Base-by-base conservation (phyloP, 2,888 invertebrate species). In the Strigamia maritima region DNA sequence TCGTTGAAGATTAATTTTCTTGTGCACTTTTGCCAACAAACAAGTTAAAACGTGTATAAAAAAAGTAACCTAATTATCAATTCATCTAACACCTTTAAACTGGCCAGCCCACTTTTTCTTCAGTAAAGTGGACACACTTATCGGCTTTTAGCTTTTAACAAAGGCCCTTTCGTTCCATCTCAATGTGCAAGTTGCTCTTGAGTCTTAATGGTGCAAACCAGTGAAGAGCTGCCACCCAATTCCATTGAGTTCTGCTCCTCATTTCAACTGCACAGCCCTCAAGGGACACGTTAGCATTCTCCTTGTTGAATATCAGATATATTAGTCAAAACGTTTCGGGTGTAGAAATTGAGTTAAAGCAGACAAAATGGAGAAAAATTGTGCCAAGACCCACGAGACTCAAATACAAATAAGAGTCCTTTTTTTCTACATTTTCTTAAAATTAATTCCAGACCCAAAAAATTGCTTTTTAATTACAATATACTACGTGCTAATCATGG, bases 91-190 rank as follows among this genome's bases (percentile, higher is more conserved):
- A 54, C 54, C 54, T 54, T 54, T 54, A 54, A 54, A 54, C 54
- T 54, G 19, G n/a, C 54, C 54, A 2, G 54, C 54, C n/a, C 19
- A 54, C 54, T 54, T 54, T 54, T 54, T 54, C 54, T 19, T n/a
- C 19, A n/a, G 19, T 54, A 19, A 54, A 54, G 54, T 54, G 54
- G 54, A 54, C 54, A 54, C 54, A 54, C 54, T 54, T 54, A 54
- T 54, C 54, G 54, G 54, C 54, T 54, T 54, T 54, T 54, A 54
- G 54, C 54, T 54, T 54, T 54, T 54, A 54, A 54, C 54, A 54
- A 54, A 54, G 54, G 54, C 54, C 54, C 54, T 54, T 54, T 54
- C 54, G 54, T 54, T 54, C 54, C 54, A 54, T 54, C 54, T 54
- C 54, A 54, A 54, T 54, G 54, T 54, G 54, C 54, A 54, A 54